Evolutionary conservation across 2,113 vertebrate species (phyloP).

Genomic region (Danionella cerebrum): DNA sequence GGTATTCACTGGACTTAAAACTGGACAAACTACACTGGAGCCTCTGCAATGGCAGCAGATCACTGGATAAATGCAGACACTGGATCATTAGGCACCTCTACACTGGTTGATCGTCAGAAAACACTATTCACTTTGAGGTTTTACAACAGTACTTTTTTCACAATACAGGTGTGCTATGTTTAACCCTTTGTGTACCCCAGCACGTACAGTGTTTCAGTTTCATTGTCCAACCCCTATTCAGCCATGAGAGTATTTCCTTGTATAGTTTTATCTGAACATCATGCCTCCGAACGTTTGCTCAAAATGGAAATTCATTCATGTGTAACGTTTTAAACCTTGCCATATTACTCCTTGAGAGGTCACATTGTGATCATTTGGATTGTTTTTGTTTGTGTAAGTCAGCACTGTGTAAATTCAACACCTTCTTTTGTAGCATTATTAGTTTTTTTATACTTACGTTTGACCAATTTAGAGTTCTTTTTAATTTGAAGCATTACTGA

Average conservation of each 20-base stretch:
- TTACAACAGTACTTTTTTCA: background rate
- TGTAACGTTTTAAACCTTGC: too few relatives aligned
- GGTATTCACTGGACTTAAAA: constrained; percentile 30
- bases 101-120: background rate
- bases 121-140: background rate
- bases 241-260: background rate
- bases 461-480: background rate
- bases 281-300: too few relatives aligned
- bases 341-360: too few relatives aligned
- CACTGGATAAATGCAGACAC: constrained; percentile 29
- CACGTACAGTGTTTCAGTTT: background rate
- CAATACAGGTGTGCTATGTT: too few relatives aligned
- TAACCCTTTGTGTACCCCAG: too few relatives aligned
- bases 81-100: constrained; percentile 15
- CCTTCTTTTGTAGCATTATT: too few relatives aligned
- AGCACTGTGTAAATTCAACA: background rate
- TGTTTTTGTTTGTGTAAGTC: background rate
- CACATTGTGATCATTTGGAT: too few relatives aligned
- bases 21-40: constrained; percentile 37
- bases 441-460: too few relatives aligned
- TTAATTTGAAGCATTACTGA: constrained; percentile 24
- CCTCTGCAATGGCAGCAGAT: background rate
- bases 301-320: background rate
- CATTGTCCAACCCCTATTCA: background rate
- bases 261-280: background rate